A percentile compares a stretch with the other conserved stretches of the same genome.
Conservation (phyloP, 2,888 invertebrate genomes). For the Campoletis raptor region DNA sequence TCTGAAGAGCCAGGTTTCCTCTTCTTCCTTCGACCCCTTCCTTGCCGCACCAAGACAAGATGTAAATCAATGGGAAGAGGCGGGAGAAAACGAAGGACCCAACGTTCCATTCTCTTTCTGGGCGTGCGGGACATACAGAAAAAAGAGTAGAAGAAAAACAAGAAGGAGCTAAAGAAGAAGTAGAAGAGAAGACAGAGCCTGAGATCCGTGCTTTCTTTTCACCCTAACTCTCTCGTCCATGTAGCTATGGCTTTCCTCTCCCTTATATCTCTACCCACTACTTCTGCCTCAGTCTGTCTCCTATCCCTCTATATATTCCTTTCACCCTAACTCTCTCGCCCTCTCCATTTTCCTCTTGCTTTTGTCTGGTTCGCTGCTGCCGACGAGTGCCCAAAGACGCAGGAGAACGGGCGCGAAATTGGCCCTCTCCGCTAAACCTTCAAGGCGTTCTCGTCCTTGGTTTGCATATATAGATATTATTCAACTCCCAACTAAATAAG, state of each 20-base stretch:
- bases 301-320: constrained; percentile 49
- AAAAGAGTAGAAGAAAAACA: constrained; percentile 49
- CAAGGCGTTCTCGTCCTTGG: constrained; percentile 37
- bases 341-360: constrained; percentile 66
- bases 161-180: constrained; percentile 45
- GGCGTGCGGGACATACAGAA: constrained; percentile 40
- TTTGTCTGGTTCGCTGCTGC: constrained; percentile 76
- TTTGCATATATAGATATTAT: constrained; percentile 16
- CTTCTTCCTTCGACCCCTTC: constrained; percentile 30
- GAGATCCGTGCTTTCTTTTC: constrained; percentile 69
- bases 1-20: constrained; percentile 32
- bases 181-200: constrained; percentile 48
- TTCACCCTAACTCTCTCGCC: constrained; percentile 57
- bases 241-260: constrained; percentile 50
- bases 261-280: constrained; percentile 50
- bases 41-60: constrained; percentile 79
- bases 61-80: constrained; percentile 83
- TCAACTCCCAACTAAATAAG: constrained; percentile 7
- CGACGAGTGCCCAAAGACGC: constrained; percentile 73
- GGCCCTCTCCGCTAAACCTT: constrained; percentile 69
- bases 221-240: constrained; percentile 66
- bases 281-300: constrained; percentile 54
- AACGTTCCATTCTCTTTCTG: constrained; percentile 71
- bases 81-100: constrained; percentile 77
- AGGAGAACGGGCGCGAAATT: constrained; percentile 74